These are phyloP conservation scores for Clivina fossor DNA, from an alignment of 2,888 invertebrate species.

Conservation along the genomic window DNA sequence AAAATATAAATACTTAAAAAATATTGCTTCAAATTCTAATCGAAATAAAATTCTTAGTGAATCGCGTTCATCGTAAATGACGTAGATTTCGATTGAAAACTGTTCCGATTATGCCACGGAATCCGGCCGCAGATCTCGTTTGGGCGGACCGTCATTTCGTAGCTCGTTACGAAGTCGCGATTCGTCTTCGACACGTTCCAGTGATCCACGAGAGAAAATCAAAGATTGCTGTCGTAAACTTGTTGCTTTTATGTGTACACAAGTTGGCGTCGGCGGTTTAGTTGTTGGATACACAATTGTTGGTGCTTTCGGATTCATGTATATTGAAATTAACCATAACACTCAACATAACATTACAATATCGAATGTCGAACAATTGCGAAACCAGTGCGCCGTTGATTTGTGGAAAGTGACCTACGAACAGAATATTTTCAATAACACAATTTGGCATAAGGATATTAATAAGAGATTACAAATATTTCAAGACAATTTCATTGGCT, in stretches of 20 bases:
- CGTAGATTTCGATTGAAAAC: too few species aligned
- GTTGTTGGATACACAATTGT: slow-evolving; percentile 85
- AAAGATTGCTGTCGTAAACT: slow-evolving; percentile 85
- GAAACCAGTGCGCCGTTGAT: slow-evolving; percentile 61
- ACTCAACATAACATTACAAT: slow-evolving; percentile 53
- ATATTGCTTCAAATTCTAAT: too few species aligned
- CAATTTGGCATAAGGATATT: slow-evolving; percentile 63
- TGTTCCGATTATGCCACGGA: too few species aligned
- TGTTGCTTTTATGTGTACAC: slow-evolving; percentile 90
- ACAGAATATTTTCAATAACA: slow-evolving; percentile 69
- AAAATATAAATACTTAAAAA: too few species aligned
- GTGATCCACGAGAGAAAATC: slow-evolving; percentile 72
- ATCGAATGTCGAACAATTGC: slow-evolving; percentile 52
- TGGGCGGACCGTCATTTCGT: slow-evolving; percentile 16
- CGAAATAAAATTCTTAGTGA: too few species aligned
- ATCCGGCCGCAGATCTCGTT: slow-evolving; percentile 23
- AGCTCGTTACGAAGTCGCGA: slow-evolving; percentile 24
- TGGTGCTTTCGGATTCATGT: slow-evolving; percentile 79
- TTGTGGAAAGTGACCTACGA: slow-evolving; percentile 71
- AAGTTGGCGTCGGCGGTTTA: slow-evolving; percentile 85
- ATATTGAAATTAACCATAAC: slow-evolving; percentile 67
- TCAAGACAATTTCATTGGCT: slow-evolving; percentile 67
- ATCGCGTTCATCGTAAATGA: too few species aligned
- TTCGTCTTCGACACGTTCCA: slow-evolving; percentile 62
- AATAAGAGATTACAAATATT: slow-evolving; percentile 65